These are phyloP conservation scores for Cyphomyrmex costatus DNA, from an alignment of 1,140 invertebrate species.

Conservation along the genomic window DNA sequence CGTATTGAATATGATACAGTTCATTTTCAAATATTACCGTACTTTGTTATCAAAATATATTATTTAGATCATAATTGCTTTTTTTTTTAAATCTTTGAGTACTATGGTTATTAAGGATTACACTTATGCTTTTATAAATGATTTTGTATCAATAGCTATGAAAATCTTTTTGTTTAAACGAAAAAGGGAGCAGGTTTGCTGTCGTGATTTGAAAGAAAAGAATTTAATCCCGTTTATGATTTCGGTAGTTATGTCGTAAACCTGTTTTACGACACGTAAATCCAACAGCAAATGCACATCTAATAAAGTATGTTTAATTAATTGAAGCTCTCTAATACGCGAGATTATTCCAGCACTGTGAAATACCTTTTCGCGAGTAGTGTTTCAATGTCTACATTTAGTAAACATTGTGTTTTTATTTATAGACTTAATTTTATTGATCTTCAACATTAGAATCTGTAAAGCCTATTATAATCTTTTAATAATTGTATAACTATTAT, in stretches of 20 bases:
- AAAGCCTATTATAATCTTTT: not conserved
- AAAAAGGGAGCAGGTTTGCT: not conserved
- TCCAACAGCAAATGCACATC: constrained; percentile 50
- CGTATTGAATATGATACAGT: not conserved
- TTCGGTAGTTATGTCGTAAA: constrained; percentile 66
- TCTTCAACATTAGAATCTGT: not conserved
- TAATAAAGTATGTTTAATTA: constrained; percentile 61
- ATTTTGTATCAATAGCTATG: not conserved
- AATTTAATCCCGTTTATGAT: constrained; percentile 51
- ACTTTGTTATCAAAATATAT: not conserved
- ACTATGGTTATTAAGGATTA: not conserved
- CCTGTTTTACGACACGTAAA: constrained; percentile 57
- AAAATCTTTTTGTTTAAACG: not conserved
- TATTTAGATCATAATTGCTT: not conserved
- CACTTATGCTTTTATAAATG: not conserved
- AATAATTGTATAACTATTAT: not conserved
- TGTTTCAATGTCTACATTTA: constrained; percentile 27
- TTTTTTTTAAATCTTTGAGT: not conserved
- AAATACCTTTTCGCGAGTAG: constrained; percentile 11
- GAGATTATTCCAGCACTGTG: constrained; percentile 57
- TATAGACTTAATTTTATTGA: constrained; percentile 3
- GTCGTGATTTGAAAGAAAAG: constrained; percentile 21
- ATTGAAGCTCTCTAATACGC: constrained; percentile 25
- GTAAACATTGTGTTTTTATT: not conserved
- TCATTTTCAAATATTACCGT: not conserved